Conservation (phyloP, 2,888 invertebrate species). For the Heliconius aoede region DNA sequence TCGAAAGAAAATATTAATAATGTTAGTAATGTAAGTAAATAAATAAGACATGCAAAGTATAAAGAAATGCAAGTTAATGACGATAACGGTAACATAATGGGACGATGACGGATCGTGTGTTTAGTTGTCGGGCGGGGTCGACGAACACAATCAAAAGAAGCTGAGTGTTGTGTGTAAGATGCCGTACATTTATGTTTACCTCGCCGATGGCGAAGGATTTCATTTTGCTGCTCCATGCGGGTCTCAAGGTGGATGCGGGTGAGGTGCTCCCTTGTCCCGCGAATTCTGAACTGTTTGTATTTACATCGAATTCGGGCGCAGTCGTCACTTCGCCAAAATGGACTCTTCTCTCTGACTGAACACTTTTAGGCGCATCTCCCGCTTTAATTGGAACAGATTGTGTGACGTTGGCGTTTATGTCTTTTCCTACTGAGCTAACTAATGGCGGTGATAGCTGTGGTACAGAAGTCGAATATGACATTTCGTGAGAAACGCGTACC, state of each 20-base stretch:
- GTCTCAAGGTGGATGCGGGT: constrained; percentile 71
- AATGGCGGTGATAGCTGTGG: constrained; percentile 60
- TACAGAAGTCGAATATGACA: constrained; percentile 57
- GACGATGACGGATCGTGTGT: constrained; percentile 64
- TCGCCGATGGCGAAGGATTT: constrained; percentile 83
- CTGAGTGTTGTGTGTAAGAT: constrained; percentile 73
- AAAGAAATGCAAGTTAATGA: constrained; percentile 76
- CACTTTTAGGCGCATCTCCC: constrained; percentile 68
- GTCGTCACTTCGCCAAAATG: constrained; percentile 78
- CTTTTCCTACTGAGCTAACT: constrained; percentile 65
- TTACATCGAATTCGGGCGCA: constrained; percentile 69
- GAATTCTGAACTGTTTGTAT: constrained; percentile 70
- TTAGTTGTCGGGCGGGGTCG: constrained; percentile 72
- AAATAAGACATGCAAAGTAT: constrained; percentile 78
- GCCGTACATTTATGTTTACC: constrained; percentile 80
- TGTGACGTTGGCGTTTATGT: constrained; percentile 72
- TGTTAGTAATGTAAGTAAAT: constrained; percentile 63
- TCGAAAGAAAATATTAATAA: constrained; percentile 60
- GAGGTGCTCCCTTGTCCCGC: constrained; percentile 70
- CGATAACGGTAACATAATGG: constrained; percentile 67
- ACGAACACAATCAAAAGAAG: constrained; percentile 83
- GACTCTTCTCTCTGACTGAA: constrained; percentile 79
- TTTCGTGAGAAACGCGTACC: constrained; percentile 62
- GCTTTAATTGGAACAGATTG: constrained; percentile 59
- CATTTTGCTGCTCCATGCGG: constrained; percentile 82